Conservation (phyloP, 2,113 vertebrate genomes). For the Cygnus atratus region DNA sequence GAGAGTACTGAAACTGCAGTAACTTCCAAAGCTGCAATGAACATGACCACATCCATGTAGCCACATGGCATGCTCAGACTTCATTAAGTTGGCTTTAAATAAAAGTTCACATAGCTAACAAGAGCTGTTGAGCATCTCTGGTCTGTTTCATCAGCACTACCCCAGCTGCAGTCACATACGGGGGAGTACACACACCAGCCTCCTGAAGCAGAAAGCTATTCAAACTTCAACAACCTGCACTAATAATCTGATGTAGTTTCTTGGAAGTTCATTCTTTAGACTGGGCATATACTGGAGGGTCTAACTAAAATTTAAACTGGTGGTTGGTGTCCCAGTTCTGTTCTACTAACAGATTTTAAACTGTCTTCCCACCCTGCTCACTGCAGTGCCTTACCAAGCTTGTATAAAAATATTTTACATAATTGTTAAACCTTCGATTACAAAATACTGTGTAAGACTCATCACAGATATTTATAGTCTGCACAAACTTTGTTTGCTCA, state of each 20-base stretch:
- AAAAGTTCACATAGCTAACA: not conserved
- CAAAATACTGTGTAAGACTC: slow-evolving; percentile 63
- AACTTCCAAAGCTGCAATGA: not conserved
- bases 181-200: too few relatives aligned
- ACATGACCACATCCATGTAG: not conserved
- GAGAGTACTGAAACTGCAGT: not conserved
- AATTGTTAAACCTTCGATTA: slow-evolving; percentile 71
- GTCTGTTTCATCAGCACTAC: not conserved
- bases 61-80: not conserved
- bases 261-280: not conserved
- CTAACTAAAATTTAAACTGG: not conserved
- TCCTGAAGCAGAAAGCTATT: not conserved
- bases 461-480: slow-evolving; percentile 77
- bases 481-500: slow-evolving; percentile 77
- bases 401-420: slow-evolving; percentile 44
- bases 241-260: not conserved
- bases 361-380: not conserved
- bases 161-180: not conserved
- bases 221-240: not conserved
- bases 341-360: not conserved
- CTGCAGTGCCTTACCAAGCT: slow-evolving; percentile 28
- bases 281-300: not conserved
- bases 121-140: not conserved
- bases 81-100: not conserved
- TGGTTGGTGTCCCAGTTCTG: not conserved